Conservation (phyloP, 2,888 invertebrate genomes). For the Margaritifera margaritifera region DNA sequence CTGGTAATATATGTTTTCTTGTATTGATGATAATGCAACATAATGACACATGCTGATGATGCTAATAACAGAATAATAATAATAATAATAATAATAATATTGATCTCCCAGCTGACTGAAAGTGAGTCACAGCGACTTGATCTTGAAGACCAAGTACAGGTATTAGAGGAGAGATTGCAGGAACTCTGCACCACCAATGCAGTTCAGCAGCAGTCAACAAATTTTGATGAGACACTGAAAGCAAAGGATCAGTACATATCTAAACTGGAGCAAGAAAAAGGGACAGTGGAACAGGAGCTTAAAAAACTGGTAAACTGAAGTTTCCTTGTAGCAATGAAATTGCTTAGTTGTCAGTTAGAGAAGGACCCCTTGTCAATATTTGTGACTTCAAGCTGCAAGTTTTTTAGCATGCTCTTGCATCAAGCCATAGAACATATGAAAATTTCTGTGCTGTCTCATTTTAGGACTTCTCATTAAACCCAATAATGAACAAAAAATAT, state of each 20-base stretch:
- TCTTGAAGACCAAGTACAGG: conserved; percentile 46
- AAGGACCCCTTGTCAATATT: too few relatives aligned
- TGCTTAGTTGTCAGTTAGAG: too few relatives aligned
- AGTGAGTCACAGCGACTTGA: conserved; percentile 57
- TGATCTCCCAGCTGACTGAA: conserved; percentile 45
- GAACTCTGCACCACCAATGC: conserved; percentile 23
- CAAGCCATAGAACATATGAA: too few relatives aligned
- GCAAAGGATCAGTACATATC: conserved; percentile 61
- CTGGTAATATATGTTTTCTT: too few relatives aligned
- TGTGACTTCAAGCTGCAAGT: too few relatives aligned
- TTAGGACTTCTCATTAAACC: too few relatives aligned
- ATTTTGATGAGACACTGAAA: conserved; percentile 50
- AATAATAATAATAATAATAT: conserved; percentile 5
- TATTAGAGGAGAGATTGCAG: conserved; percentile 44
- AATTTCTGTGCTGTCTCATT: too few relatives aligned
- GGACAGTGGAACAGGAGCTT: conserved; percentile 38
- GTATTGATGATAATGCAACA: too few relatives aligned
- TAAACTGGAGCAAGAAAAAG: conserved; percentile 55
- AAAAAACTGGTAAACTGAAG: conserved; percentile 48
- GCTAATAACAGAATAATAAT: too few relatives aligned
- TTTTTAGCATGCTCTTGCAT: too few relatives aligned
- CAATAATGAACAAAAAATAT: too few relatives aligned
- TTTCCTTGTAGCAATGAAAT: background rate
- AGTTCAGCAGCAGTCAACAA: conserved; percentile 20
- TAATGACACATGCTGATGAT: too few relatives aligned